A percentile compares a stretch with the other conserved stretches of the same genome.
phyloP scores from a whole-genome alignment of 2,797 vertebrate species.

The Kryptolebias ocellatus region DNA sequence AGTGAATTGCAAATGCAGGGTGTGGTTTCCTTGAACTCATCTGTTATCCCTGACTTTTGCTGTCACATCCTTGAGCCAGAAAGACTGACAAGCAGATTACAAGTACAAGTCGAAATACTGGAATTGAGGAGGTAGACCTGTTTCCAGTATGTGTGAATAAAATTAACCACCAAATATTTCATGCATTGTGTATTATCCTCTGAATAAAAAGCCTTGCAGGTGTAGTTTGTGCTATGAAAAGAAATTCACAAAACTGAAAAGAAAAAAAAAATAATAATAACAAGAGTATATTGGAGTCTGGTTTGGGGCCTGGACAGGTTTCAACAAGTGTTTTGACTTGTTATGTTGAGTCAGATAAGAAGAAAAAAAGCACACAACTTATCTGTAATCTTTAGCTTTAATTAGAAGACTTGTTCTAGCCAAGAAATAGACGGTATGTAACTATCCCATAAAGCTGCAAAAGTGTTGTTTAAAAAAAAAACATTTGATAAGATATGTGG shows the following conservation, averaged over 20 bases:
- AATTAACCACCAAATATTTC: neutral
- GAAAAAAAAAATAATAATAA: neutral
- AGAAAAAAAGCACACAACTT: neutral
- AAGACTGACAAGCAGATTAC: neutral
- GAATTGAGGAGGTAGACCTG: neutral
- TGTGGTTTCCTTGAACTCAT: neutral
- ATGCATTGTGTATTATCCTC: neutral
- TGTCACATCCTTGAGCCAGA: neutral
- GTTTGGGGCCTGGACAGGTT: neutral
- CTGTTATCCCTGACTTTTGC: neutral
- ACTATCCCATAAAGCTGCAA: neutral
- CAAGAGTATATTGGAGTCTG: neutral
- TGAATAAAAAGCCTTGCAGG: neutral
- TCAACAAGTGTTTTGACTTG: neutral
- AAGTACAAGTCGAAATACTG: neutral
- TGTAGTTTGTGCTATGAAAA: neutral
- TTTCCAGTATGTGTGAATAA: neutral
- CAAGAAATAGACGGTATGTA: neutral
- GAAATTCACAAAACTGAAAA: neutral
- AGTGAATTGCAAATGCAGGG: neutral
- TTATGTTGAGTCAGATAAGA: neutral
- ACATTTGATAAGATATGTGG: neutral
- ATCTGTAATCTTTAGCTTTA: neutral
- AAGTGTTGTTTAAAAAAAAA: neutral
- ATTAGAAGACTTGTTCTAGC: neutral